Base-by-base conservation (phyloP, 2,888 invertebrate genomes). In the Lissonota sp. region DNA sequence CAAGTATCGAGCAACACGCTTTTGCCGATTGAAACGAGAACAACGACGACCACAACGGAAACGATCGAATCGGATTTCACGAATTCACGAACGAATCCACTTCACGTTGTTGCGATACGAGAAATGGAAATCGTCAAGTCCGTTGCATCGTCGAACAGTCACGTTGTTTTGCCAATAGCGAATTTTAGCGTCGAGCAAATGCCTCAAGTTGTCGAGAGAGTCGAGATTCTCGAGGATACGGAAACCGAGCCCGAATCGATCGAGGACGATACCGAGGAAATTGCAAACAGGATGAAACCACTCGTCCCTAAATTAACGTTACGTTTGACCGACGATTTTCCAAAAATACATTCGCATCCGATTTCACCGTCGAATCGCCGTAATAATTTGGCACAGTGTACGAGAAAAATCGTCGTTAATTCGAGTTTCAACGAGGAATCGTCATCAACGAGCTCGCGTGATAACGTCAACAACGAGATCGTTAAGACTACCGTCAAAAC, bases 51-150 rank as follows among this genome's bases (percentile, higher is more conserved):
- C 39, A 5, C 40, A 58, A 39, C 46, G 58, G 88, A 85, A 51
- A 81, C n/a, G n/a, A 83, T 86, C 42, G 85, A 83, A 6, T 80
- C 84, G 5, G 82, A 77, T 63, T 55, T 64, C n/a, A 73, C 71
- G 2, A 80, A 79, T 44, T 67, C 85, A 8, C 86, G 89, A 71
- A 84, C 87, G 58, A 92, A 91, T 85, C 92, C 93, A 5, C 94
- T 94, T 69, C 95, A 94, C 84, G 93, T 96, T 84, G 96, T 96
- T 10, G 96, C 95, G 87, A 94, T 96, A 0, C 95, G 94, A 83
- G 96, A 95, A 87, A 95, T 94, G 88, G 96, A 96, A 91, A 95
- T 96, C 66, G 92, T 95, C 0, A 95, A 95, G 88, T 94, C 95
- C 12, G 94, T 94, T 78, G 95, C 96, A 84, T 93, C 94, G 5